Percentiles rank a stretch among this genome's conserved stretches.
Evolutionary conservation across 2,888 invertebrate species (phyloP).

Genomic region (Scaptomyza tumidula): DNA sequence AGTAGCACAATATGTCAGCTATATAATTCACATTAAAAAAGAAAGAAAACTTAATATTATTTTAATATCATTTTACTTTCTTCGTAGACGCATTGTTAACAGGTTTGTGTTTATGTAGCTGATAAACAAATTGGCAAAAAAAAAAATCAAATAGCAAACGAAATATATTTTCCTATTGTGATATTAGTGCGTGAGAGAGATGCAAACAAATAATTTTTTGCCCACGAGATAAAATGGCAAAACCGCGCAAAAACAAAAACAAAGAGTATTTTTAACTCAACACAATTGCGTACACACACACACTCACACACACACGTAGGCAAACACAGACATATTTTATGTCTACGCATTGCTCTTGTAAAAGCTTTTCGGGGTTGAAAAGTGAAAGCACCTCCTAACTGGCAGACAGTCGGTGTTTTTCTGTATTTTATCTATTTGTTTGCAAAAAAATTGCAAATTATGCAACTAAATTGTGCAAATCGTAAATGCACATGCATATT

Average conservation of each 20-base stretch:
- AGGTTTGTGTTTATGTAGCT: not conserved
- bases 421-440: conserved; percentile 7
- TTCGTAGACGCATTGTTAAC: not conserved
- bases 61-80: not conserved
- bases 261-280: conserved; percentile 45
- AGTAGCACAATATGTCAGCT: no score
- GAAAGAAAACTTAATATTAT: not conserved
- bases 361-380: conserved; percentile 51
- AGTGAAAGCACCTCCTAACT: conserved; percentile 57
- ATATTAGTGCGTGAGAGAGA: conserved; percentile 21
- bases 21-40: not conserved
- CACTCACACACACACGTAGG: not conserved
- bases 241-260: conserved; percentile 25
- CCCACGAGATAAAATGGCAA: conserved; percentile 16
- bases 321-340: not conserved
- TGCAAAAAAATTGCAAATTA: conserved; percentile 50
- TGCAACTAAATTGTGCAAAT: conserved; percentile 57
- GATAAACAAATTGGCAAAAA: conserved; percentile 27
- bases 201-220: conserved; percentile 15
- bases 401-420: conserved; percentile 28
- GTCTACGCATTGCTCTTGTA: conserved; percentile 6
- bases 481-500: conserved; percentile 6
- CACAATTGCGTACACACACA: conserved; percentile 8
- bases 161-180: not conserved
- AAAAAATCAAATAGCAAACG: conserved; percentile 1